Base-by-base conservation (phyloP, 2,797 vertebrate genomes). In the Microcaecilia unicolor region DNA sequence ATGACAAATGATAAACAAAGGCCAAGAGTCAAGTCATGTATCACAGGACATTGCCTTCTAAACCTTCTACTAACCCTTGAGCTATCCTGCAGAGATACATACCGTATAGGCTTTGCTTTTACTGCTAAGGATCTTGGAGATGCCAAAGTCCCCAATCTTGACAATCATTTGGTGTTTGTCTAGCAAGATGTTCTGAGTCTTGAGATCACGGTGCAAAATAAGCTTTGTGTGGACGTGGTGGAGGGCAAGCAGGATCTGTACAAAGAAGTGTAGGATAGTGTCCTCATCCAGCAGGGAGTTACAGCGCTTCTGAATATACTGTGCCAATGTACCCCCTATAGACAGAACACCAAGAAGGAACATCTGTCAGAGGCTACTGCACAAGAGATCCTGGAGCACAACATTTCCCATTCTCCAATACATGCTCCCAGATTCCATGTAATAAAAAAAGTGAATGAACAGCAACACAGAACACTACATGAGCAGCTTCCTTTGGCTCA, bases 91-190 rank as follows among this genome's bases (percentile, higher is more conserved):
- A n/a, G 5, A 10, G 5, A 9, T 21, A 59, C 85, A 70, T 54
- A 95, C 94, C 1, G 96, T 98, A 68, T 97, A 98, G 7, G 96
- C 96, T 76, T 99, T 99, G 72, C 96, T 98, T 68, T 99, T 99
- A 89, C 95, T 99, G 69, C 97, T 95, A 9, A 99, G 81, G 57
- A 99, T 99, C 78, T 99, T 99, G 41, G 96, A 98, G 65, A 99
- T 99, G 34, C 96, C 96, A 4, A 99, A 99, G 66, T 99, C 95
- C 1, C 96, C 95, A 0, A 98, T 92, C 83, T 99, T 99, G 49
- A 98, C 92, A 0, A 95, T 90, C 91, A 96, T 93, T 57, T 94
- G 93, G 36, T 95, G 92, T 42, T 98, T 98, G 76, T 99, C 96
- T 9, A 99, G 80, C 26, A 99, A 86, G 54, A 98, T 98, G 61